These are phyloP conservation scores for Ptychobarbus kaznakovi DNA, from an alignment of 2,797 vertebrate species.

Conservation along the genomic window DNA sequence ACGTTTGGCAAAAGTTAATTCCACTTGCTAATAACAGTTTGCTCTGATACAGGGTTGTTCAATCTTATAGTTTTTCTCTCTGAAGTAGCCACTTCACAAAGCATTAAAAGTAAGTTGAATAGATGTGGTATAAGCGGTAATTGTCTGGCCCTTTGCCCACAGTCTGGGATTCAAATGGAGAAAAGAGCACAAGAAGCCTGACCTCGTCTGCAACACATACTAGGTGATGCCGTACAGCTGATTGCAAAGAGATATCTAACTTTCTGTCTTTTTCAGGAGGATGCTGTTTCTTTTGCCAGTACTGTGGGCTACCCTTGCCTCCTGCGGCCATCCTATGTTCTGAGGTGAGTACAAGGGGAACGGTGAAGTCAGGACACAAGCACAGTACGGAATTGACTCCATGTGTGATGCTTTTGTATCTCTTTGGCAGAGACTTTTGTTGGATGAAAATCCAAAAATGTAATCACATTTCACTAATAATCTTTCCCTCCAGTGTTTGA, in stretches of 20 bases:
- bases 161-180: constrained; percentile 2
- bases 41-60: background rate
- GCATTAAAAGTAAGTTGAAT: constrained; percentile 25
- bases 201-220: constrained; percentile 1
- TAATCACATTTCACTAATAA: background rate
- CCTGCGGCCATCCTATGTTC: constrained; percentile 92
- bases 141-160: constrained; percentile 13
- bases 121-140: constrained; percentile 19
- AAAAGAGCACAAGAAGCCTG: constrained; percentile 19
- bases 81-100: constrained; percentile 15
- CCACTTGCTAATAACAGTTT: background rate
- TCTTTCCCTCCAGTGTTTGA: too few species aligned
- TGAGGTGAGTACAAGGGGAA: constrained; percentile 83
- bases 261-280: constrained; percentile 78
- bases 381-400: background rate
- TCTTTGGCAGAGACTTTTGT: background rate
- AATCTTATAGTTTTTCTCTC: background rate
- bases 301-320: constrained; percentile 91
- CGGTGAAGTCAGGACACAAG: background rate
- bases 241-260: background rate
- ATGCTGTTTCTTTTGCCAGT: constrained; percentile 87
- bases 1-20: background rate
- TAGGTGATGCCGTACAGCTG: background rate
- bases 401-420: background rate
- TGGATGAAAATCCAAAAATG: background rate